Evolutionary conservation across 2,113 vertebrate genomes (phyloP).

Genomic region (Australoheros scitulus): DNA sequence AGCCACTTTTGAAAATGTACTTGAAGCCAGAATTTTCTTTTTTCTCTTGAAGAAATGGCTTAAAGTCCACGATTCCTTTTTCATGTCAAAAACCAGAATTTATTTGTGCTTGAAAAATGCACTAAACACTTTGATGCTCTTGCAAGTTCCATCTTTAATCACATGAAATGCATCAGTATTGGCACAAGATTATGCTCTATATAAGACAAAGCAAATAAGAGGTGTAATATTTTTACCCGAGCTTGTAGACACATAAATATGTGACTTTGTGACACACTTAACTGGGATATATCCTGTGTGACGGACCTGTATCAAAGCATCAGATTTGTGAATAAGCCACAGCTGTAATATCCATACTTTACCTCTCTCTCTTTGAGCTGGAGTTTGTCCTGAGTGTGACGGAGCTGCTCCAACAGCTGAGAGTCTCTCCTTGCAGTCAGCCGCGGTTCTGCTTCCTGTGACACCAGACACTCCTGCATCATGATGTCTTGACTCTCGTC

Average conservation of each 20-base stretch:
- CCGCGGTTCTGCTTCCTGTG: slow-evolving; percentile 20
- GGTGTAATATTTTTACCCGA: not conserved
- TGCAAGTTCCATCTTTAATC: too few relatives aligned
- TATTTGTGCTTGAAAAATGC: too few relatives aligned
- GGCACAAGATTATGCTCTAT: accelerated
- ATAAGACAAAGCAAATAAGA: not conserved
- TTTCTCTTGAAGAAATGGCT: too few relatives aligned
- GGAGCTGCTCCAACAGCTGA: slow-evolving; percentile 63
- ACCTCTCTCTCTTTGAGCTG: slow-evolving; percentile 78
- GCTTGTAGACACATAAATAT: not conserved
- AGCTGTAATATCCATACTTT: not conserved
- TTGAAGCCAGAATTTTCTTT: not conserved
- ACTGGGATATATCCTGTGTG: not conserved
- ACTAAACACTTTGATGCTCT: too few relatives aligned
- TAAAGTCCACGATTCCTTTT: too few relatives aligned
- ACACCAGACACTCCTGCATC: slow-evolving; percentile 11
- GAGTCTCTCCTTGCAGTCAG: slow-evolving; percentile 24
- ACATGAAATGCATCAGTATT: not conserved
- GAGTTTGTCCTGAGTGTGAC: slow-evolving; percentile 65
- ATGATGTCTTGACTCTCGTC: slow-evolving; percentile 24
- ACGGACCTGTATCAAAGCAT: not conserved
- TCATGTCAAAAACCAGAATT: too few relatives aligned
- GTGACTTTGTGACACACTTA: not conserved
- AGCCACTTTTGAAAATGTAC: not conserved
- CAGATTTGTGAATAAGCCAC: not conserved